A percentile compares a stretch with the other conserved stretches of the same genome.
Evolutionary conservation across 2,113 vertebrate species (phyloP).

Genomic region (Gobio gobio): DNA sequence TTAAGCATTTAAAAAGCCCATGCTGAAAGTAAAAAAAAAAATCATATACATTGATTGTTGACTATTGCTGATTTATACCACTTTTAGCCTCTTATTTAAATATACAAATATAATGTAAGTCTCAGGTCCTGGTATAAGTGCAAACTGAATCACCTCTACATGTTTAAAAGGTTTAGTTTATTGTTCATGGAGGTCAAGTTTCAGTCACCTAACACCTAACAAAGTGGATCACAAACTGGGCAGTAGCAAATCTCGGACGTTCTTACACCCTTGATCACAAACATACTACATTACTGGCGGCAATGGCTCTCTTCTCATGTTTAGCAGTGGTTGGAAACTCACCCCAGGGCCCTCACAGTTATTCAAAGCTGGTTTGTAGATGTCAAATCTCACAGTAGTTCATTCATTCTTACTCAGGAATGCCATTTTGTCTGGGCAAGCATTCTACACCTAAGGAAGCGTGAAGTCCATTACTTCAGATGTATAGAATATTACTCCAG

Average conservation of each 20-base stretch:
- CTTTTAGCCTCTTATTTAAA: not conserved
- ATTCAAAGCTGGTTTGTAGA: not conserved
- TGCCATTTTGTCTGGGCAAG: conserved; percentile 80
- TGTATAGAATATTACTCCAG: not conserved
- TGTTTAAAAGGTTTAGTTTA: not conserved
- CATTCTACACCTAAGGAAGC: conserved; percentile 59
- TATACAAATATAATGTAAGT: not conserved
- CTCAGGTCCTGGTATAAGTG: not conserved
- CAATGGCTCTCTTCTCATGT: not conserved
- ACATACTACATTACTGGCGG: not conserved
- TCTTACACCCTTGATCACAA: not conserved
- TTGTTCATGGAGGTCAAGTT: not conserved
- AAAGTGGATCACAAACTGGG: not conserved
- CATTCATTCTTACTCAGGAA: conserved; percentile 72
- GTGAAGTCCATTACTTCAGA: conserved; percentile 8
- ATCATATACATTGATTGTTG: not conserved
- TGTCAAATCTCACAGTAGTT: conserved; percentile 32
- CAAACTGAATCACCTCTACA: not conserved
- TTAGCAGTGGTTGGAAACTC: conserved; percentile 5
- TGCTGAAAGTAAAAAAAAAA: not conserved
- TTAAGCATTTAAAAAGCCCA: not conserved
- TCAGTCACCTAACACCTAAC: not conserved
- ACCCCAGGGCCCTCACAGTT: conserved; percentile 39
- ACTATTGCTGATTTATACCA: not conserved
- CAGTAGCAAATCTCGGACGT: not conserved